Base-by-base conservation (phyloP, 2,797 vertebrate species). In the Cirrhinus molitorella region DNA sequence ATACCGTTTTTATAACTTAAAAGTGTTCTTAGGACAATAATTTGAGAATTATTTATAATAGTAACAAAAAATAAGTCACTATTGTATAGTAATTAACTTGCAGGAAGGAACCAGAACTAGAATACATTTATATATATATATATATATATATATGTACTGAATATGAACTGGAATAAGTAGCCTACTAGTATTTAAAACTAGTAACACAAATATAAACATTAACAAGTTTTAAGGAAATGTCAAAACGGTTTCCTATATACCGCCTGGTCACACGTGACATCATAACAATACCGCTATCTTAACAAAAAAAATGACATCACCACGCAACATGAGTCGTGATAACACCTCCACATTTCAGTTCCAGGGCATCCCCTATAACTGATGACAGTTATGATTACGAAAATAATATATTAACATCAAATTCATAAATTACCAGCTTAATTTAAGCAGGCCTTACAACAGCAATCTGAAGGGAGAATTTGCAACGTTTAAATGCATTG, bases 201-300 rank as follows among this genome's bases (percentile, higher is more conserved):
- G 28, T 17, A 17, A 45, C 40, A 45, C 1, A 9, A 68, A 16
- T 25, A 16, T 61, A 28, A 31, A 65, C 28, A 31, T 17, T 13
- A 34, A 13, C 31, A 16, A 37, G 3, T 55, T 55, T 34, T 37
- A 74, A 16, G 49, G 6, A n/a, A 5, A 74, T 13, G 51, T 40
- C 34, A 55, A 40, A 40, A 23, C 6, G 0, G 51, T 57, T 57
- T 75, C 21, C 51, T 31, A 74, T 10, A 40, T 31, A 55, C 34
- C 8, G 12, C 28, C 45, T 34, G 13, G 45, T 23, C 45, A 67
- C 45, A 49, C 28, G 43, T 80, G 53, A 59, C 67, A 31, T 61
- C 53, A 31, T 25, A 57, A 25, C 47, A 66, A 55, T 17, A 23
- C 53, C 23, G 40, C 16, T 47, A 81, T 81, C 25, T 81, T 17